Conservation (phyloP, 2,888 invertebrate genomes). For the Hetaerina titia region DNA sequence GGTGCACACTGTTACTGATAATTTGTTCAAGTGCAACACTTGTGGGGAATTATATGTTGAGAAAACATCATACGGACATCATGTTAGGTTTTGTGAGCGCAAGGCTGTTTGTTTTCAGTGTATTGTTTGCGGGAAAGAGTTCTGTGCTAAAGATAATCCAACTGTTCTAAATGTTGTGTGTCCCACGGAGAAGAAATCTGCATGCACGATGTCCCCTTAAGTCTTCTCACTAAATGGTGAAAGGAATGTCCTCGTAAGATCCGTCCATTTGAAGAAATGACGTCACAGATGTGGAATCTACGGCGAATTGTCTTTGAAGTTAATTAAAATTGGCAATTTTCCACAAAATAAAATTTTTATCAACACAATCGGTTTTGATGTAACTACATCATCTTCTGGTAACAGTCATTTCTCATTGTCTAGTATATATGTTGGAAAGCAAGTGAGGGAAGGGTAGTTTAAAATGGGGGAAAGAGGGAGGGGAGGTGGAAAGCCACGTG, state of each 20-base stretch:
- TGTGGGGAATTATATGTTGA: background rate
- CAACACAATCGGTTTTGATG: too few species aligned
- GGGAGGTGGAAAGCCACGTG: too few species aligned
- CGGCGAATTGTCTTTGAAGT: background rate
- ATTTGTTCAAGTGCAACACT: background rate
- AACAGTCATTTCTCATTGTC: too few species aligned
- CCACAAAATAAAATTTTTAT: too few species aligned
- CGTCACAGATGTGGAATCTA: background rate
- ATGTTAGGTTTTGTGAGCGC: background rate
- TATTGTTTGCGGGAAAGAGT: background rate
- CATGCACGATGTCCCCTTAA: background rate
- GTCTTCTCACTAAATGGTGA: background rate
- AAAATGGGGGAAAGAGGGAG: too few species aligned
- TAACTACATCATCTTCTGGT: too few species aligned
- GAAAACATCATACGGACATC: background rate
- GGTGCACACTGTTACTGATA: background rate
- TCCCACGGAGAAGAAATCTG: background rate
- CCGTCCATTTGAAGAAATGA: background rate
- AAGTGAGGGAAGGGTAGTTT: too few species aligned
- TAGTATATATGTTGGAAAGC: too few species aligned
- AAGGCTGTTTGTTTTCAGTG: background rate
- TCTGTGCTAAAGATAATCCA: background rate
- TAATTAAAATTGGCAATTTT: too few species aligned
- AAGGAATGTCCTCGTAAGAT: background rate
- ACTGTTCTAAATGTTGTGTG: too few species aligned